These are phyloP conservation scores for Calyptomena viridis DNA, from an alignment of 2,113 vertebrate genomes.

Conservation along the genomic window DNA sequence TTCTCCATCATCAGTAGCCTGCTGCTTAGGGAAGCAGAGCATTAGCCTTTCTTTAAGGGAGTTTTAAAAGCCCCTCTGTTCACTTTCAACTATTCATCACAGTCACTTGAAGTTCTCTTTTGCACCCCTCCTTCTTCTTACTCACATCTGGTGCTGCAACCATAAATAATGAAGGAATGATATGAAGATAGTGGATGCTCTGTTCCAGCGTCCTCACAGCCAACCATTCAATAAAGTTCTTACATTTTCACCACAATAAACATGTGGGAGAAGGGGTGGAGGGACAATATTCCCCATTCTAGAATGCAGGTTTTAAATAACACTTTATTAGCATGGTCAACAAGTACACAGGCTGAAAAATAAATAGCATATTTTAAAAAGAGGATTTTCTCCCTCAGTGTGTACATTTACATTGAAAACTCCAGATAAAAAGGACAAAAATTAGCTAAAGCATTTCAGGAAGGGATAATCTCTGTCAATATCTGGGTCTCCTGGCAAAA, in stretches of 20 bases:
- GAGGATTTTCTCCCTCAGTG: neutral
- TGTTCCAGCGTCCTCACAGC: neutral
- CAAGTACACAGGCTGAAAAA: neutral
- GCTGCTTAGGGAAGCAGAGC: constrained; percentile 47
- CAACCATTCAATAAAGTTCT: neutral
- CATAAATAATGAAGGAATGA: neutral
- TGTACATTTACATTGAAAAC: neutral
- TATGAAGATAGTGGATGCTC: neutral
- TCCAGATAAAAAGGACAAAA: neutral
- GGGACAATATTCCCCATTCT: neutral
- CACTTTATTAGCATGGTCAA: neutral
- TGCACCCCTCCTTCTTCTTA: neutral
- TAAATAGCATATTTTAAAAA: neutral
- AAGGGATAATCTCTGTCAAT: neutral
- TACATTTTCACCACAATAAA: neutral
- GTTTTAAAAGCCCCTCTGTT: constrained; percentile 57
- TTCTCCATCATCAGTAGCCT: constrained; percentile 52
- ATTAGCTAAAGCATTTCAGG: neutral
- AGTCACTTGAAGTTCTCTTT: constrained; percentile 40
- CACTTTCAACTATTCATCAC: constrained; percentile 58
- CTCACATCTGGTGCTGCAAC: neutral
- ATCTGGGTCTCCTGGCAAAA: neutral
- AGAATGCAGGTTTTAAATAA: neutral
- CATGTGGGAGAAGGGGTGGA: neutral
- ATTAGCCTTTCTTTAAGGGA: constrained; percentile 54